Percentiles rank a stretch among this genome's conserved stretches.
Evolutionary conservation across 2,888 invertebrate species (phyloP).

Genomic region (Drosophila anceps): DNA sequence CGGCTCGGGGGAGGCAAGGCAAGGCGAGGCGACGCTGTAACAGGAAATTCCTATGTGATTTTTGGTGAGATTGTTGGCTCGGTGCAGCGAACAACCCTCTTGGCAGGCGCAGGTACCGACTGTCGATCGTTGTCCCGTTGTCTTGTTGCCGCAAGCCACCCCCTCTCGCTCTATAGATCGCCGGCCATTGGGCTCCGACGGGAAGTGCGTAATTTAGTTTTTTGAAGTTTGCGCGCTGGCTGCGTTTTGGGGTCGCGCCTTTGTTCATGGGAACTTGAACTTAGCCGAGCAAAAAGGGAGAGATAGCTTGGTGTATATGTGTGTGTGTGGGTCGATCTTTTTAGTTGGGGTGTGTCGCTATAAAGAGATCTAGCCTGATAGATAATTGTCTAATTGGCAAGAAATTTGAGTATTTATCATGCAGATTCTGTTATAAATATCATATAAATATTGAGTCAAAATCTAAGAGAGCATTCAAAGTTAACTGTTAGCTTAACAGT

Average conservation of each 20-base stretch:
- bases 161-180: constrained; percentile 51
- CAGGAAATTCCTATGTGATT: constrained; percentile 82
- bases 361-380: constrained; percentile 4
- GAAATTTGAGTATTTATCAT: constrained; percentile 7
- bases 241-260: constrained; percentile 71
- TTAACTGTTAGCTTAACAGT: too few species aligned
- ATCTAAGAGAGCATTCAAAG: not conserved
- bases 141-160: constrained; percentile 62
- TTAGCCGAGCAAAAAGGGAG: constrained; percentile 27
- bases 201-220: constrained; percentile 82
- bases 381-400: constrained; percentile 39
- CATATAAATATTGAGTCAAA: not conserved
- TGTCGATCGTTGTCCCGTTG: constrained; percentile 41
- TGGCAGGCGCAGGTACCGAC: constrained; percentile 60
- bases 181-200: constrained; percentile 53
- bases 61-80: constrained; percentile 70
- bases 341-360: constrained; percentile 33
- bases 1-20: constrained; percentile 39
- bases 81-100: constrained; percentile 49
- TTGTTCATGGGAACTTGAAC: constrained; percentile 76
- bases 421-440: not conserved
- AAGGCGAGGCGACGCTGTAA: constrained; percentile 60
- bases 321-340: constrained; percentile 52
- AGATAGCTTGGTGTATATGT: constrained; percentile 7
- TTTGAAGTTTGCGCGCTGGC: constrained; percentile 62